These are phyloP conservation scores for Drosophila formosana DNA, from an alignment of 2,888 invertebrate species.

Conservation along the genomic window DNA sequence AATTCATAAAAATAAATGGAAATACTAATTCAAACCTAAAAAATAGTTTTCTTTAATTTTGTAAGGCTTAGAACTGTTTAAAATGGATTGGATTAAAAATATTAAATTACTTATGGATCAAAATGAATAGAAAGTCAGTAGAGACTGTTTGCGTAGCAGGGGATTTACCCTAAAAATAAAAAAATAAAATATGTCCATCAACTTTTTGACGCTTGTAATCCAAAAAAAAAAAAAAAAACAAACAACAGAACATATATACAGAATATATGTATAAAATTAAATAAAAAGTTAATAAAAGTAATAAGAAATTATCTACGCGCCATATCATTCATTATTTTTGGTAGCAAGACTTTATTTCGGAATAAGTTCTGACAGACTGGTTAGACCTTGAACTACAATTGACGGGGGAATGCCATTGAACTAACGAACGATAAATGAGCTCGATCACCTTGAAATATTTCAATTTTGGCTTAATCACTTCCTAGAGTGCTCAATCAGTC, in stretches of 20 bases:
- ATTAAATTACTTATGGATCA: neutral
- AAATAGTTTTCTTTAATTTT: neutral
- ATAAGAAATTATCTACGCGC: neutral
- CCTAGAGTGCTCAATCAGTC: slow-evolving; percentile 44
- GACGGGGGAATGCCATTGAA: slow-evolving; percentile 36
- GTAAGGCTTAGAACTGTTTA: neutral
- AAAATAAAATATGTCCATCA: neutral
- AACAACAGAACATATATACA: neutral
- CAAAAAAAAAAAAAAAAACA: neutral
- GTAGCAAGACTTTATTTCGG: neutral
- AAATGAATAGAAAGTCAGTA: neutral
- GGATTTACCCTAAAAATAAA: neutral
- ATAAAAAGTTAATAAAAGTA: neutral
- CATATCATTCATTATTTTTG: neutral
- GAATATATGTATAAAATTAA: neutral
- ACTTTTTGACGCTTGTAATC: neutral
- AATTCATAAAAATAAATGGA: too few relatives aligned
- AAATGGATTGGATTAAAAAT: neutral
- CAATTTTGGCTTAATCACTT: slow-evolving; percentile 56
- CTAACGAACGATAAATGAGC: slow-evolving; percentile 4
- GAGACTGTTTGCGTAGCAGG: neutral
- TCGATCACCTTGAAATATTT: slow-evolving; percentile 40
- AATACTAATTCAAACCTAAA: neutral
- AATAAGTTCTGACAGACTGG: neutral
- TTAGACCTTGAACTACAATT: slow-evolving; percentile 63